Evolutionary conservation across 35 echinoderm and acorn worm species (phyloP).

Genomic region (Stichopus chloronotus): DNA sequence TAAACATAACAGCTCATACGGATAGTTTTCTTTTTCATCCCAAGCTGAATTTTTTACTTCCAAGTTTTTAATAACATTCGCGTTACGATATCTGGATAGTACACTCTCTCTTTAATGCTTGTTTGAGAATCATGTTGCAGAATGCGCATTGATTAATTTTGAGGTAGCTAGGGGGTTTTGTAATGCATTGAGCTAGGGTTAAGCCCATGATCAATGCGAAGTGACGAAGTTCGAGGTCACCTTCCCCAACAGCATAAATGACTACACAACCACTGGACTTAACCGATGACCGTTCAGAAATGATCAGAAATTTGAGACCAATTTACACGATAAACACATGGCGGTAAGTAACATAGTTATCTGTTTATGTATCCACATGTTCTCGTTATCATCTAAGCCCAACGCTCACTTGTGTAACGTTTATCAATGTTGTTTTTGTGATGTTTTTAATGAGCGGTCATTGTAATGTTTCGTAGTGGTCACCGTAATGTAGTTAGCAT

Average conservation of each 20-base stretch:
- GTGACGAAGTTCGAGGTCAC: slow-evolving; percentile 63
- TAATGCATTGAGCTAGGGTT: slow-evolving; percentile 56
- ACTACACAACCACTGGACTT: slow-evolving; percentile 61
- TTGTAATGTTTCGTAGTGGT: slow-evolving; percentile 61
- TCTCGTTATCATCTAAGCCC: not conserved
- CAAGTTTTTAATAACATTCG: too few species aligned
- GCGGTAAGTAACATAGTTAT: slow-evolving; percentile 45
- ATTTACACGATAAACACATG: slow-evolving; percentile 56
- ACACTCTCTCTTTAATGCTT: slow-evolving; percentile 43
- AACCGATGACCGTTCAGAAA: slow-evolving; percentile 57
- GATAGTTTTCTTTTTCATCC: too few species aligned
- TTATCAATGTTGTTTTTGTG: slow-evolving; percentile 35
- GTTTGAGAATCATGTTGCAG: slow-evolving; percentile 53
- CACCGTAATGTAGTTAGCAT: slow-evolving; percentile 53
- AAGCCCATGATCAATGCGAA: slow-evolving; percentile 63
- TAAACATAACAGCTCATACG: too few species aligned
- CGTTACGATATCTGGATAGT: not conserved
- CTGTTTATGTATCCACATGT: not conserved
- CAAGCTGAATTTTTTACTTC: too few species aligned
- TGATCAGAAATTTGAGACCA: slow-evolving; percentile 57
- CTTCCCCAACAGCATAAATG: slow-evolving; percentile 63
- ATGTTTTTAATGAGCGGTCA: slow-evolving; percentile 52
- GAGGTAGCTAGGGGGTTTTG: slow-evolving; percentile 28
- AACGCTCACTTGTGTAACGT: not conserved
- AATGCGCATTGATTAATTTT: slow-evolving; percentile 57